phyloP scores from a whole-genome alignment of 2,797 vertebrate genomes.

The Chaetodon trifasciatus region DNA sequence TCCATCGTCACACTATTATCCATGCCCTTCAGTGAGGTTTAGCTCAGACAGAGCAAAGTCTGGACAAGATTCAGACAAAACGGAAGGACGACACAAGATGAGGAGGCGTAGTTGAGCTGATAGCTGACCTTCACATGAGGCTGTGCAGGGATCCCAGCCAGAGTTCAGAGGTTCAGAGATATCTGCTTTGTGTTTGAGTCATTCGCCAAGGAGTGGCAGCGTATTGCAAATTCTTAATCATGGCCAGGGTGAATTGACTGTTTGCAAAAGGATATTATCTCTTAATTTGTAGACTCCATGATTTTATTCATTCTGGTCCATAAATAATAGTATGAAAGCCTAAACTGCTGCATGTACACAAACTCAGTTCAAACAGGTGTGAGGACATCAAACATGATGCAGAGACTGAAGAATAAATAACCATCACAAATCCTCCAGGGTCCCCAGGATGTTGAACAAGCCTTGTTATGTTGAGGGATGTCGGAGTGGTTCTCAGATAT shows the following conservation, averaged over 20 bases:
- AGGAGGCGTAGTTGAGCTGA: slow-evolving; percentile 16
- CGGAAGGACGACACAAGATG: slow-evolving; percentile 28
- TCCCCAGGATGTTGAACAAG: background rate
- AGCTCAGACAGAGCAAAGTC: slow-evolving; percentile 46
- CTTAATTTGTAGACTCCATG: background rate
- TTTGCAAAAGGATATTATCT: background rate
- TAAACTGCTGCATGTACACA: background rate
- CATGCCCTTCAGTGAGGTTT: slow-evolving; percentile 27
- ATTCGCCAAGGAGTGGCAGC: slow-evolving; percentile 21
- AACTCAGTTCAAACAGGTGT: background rate
- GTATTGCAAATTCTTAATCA: slow-evolving; percentile 24
- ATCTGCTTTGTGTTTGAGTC: slow-evolving; percentile 27
- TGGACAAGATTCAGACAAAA: slow-evolving; percentile 51
- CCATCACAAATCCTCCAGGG: background rate
- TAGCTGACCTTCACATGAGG: slow-evolving; percentile 60
- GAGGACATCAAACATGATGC: slow-evolving; percentile 20
- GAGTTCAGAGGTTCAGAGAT: slow-evolving; percentile 33
- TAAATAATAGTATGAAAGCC: background rate
- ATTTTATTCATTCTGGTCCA: background rate
- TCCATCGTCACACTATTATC: slow-evolving; percentile 37
- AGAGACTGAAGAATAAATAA: background rate
- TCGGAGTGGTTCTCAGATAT: slow-evolving; percentile 23
- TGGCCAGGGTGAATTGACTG: background rate
- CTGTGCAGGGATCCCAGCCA: slow-evolving; percentile 28
- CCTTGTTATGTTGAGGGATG: slow-evolving; percentile 36